Evolutionary conservation across 2,797 vertebrate species (phyloP), one percentile per base, ranked within the genome.

Genomic region (Lophotriccus pileatus): DNA sequence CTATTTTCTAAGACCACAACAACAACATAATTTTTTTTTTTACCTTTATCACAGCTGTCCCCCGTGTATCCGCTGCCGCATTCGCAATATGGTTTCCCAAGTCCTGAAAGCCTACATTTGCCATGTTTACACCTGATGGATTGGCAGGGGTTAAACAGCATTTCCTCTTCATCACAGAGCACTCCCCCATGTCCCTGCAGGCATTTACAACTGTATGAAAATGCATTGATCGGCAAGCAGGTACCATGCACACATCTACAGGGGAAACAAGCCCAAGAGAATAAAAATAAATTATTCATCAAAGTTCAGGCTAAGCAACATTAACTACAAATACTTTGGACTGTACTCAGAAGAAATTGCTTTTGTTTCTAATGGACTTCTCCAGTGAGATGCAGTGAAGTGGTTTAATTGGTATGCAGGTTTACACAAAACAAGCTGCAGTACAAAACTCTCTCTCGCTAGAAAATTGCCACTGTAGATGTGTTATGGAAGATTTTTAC

Each of bases 141-240:
- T 84, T 99, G 98, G 97, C 99, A 99, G 83, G 98, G 98, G 97
- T 98, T 98, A 55, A 98, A 89, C 55, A 98, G 94, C 58, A 98
- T 99, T 94, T 98, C 98, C 94, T 98, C 98, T 97, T 99, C 99
- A 34, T 99, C 99, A 86, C 99, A 99, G 77, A 99, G 98, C 47
- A 99, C 99, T 3, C 99, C 99, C 9, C 97, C 97, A 36, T 98
- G 99, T 86, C 99, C 99, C 43, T 98, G 98, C 97, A 98, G 98
- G 98, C 99, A 99, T 97, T 99, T 98, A 94, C 99, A 99, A 94
- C 99, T 99, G 97, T 99, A 99, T 73, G 99, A 99, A 98, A 99
- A 99, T 0, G 99, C 99, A 96, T 99, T 99, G 98, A 99, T 99
- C 78, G 99, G 98, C 94, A 99, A 96, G 97, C 99, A 99, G 91